These are phyloP conservation scores for Platyscapa corneri DNA, from an alignment of 1,140 invertebrate species.

Conservation along the genomic window DNA sequence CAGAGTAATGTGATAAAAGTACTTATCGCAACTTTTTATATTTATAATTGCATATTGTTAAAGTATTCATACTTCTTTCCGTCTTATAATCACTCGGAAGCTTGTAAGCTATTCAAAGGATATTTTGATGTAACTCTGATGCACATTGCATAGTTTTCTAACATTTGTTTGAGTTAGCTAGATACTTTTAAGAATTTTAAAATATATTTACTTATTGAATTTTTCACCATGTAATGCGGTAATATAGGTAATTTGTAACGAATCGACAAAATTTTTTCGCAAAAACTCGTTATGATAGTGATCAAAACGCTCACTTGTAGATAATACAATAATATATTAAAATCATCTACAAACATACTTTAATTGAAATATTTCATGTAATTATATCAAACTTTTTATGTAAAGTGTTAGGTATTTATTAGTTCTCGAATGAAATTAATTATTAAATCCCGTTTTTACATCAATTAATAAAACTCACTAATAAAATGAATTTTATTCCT, in stretches of 20 bases:
- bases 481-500: no score
- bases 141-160: not conserved
- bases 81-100: not conserved
- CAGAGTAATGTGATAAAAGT: not conserved
- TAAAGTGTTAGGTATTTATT: no score
- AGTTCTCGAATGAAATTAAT: no score
- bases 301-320: no score
- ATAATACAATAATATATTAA: no score
- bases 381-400: no score
- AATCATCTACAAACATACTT: no score
- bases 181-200: slow-evolving; percentile 6
- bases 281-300: no score
- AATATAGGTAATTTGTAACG: not conserved
- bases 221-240: not conserved
- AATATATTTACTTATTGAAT: not conserved
- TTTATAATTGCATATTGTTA: slow-evolving; percentile 61
- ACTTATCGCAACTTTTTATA: slow-evolving; percentile 53
- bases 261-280: not conserved
- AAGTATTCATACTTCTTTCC: slow-evolving; percentile 60
- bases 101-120: not conserved
- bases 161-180: not conserved
- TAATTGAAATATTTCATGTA: no score
- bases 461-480: no score
- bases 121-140: not conserved
- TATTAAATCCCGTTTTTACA: no score